These are phyloP conservation scores for Fringilla coelebs DNA, from an alignment of 2,797 vertebrate genomes.

Conservation along the genomic window DNA sequence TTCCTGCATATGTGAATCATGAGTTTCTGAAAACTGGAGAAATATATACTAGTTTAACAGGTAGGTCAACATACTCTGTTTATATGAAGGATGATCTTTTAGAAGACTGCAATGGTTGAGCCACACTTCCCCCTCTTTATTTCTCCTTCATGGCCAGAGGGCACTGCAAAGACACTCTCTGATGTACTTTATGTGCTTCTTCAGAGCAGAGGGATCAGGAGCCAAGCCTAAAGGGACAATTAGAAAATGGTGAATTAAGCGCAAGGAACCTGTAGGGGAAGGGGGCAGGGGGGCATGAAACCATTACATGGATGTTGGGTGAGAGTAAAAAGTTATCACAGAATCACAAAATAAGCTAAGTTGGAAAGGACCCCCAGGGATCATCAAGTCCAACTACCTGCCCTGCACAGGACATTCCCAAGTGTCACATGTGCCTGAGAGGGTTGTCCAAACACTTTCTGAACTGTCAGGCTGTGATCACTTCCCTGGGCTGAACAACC, in stretches of 20 bases:
- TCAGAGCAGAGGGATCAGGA: background rate
- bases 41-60: background rate
- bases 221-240: background rate
- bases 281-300: fast-evolving
- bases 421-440: background rate
- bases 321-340: background rate
- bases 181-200: background rate
- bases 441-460: background rate
- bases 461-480: background rate
- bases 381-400: background rate
- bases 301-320: background rate
- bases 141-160: background rate
- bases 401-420: background rate
- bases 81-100: background rate
- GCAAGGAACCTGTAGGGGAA: background rate
- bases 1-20: background rate
- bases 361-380: background rate
- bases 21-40: background rate
- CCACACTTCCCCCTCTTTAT: background rate
- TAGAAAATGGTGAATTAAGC: background rate
- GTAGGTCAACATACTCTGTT: background rate
- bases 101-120: background rate
- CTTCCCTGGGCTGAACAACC: background rate
- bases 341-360: background rate
- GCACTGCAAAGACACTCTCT: background rate